Evolutionary conservation across 2,797 vertebrate species (phyloP).

Genomic region (Jordanella pulchra): DNA sequence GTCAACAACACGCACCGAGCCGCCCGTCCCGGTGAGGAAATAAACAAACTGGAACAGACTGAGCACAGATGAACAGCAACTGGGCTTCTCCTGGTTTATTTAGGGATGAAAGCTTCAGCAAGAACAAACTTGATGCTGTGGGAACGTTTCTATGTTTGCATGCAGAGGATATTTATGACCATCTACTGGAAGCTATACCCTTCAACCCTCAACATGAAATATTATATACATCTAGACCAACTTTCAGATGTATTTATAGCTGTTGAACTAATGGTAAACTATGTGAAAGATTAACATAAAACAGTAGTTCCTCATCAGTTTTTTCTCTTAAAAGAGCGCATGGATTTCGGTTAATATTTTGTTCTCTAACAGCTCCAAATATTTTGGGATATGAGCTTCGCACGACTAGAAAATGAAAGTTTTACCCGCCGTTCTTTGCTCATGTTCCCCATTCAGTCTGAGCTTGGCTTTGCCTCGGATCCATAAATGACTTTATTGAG

Average conservation of each 20-base stretch:
- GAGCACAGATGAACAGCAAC: slow-evolving; percentile 12
- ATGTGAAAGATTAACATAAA: not conserved
- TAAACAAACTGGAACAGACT: slow-evolving; percentile 16
- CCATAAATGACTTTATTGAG: too few relatives aligned
- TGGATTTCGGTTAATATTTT: not conserved
- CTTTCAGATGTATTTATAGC: not conserved
- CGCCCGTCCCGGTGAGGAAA: slow-evolving; percentile 19
- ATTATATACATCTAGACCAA: not conserved
- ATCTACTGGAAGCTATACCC: slow-evolving; percentile 30
- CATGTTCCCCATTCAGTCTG: too few relatives aligned
- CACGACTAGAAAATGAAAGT: too few relatives aligned
- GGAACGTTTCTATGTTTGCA: slow-evolving; percentile 7
- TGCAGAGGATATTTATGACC: slow-evolving; percentile 24
- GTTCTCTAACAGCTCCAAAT: not conserved
- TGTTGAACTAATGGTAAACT: not conserved
- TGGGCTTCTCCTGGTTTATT: slow-evolving; percentile 18
- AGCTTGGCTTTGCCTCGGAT: too few relatives aligned
- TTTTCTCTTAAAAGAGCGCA: not conserved
- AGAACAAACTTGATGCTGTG: not conserved
- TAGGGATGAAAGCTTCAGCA: slow-evolving; percentile 23
- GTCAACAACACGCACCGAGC: slow-evolving; percentile 58
- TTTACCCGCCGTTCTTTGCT: too few relatives aligned
- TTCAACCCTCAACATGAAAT: not conserved
- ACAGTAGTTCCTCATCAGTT: too few relatives aligned
- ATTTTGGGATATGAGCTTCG: not conserved